Base-by-base conservation (phyloP, 2,888 invertebrate species). In the Sinodicranocentrus sp. region DNA sequence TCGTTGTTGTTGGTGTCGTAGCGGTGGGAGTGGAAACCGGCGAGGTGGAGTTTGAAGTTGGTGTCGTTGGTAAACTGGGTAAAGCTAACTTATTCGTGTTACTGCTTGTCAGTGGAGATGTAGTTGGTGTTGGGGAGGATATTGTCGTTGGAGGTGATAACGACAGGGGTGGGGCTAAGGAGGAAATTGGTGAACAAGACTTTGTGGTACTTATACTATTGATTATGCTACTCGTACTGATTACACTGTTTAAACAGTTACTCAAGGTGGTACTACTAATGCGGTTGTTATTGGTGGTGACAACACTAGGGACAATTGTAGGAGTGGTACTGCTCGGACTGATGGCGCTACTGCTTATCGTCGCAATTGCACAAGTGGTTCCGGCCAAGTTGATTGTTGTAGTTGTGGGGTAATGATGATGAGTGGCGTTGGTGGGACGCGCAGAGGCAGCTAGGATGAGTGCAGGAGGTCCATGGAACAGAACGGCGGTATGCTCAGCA, bases 31-130 rank as follows among this genome's bases (percentile, higher is more conserved):
- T 54, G 68, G 86, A 84, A 48, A 86, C 75, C 44, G 84, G 76
- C n/a, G 83, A 61, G 43, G 84, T 78, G 28, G 87, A 85, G 90
- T 89, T 90, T 90, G 85, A 90, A 89, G 89, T 65, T 88, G 79
- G 89, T 88, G 72, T 43, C 39, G 57, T 63, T 28, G 8, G 68
- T 44, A 83, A 82, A 67, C 75, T 80, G 54, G 76, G 63, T 21
- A 75, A 67, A 72, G 84, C 75, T 28, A 79, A 57, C 70, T 84
- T 85, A 44, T 76, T 82, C 59, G 65, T 84, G 72, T 78, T 84
- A 70, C 61, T 84, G 17, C 54, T 54, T 1, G 76, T 26, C 5
- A 77, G 67, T n/a, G 73, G 73, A 23, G 73, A 59, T 1, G 59
- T 59, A n/a, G 65, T 77, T 28, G 57, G n/a, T 5, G 52, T 13